A percentile compares a stretch with the other conserved stretches of the same genome.
Conservation (phyloP, 2,797 vertebrate species). For the Margarornis squamiger region DNA sequence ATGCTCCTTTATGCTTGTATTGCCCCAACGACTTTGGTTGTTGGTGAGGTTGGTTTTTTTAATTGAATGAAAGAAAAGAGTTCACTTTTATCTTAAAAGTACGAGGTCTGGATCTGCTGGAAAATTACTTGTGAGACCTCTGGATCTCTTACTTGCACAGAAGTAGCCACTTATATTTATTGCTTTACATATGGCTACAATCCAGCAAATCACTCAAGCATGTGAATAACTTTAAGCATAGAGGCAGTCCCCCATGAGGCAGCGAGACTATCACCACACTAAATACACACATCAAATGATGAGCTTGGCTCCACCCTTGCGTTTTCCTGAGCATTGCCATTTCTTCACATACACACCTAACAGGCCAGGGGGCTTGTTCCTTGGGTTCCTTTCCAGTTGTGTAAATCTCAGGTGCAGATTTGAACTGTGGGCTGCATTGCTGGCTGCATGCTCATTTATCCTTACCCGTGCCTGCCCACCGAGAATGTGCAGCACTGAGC, state of each 20-base stretch:
- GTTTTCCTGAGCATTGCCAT: not conserved
- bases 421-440: not conserved
- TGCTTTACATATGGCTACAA: conserved; percentile 57
- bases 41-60: not conserved
- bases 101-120: not conserved
- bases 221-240: conserved; percentile 32
- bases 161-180: conserved; percentile 65
- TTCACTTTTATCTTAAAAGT: not conserved
- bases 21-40: not conserved
- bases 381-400: not conserved
- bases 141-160: conserved; percentile 36
- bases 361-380: not conserved
- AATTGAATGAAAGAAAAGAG: not conserved
- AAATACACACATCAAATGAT: conserved; percentile 3
- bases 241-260: conserved; percentile 14
- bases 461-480: not conserved
- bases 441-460: not conserved
- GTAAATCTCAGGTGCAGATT: not conserved
- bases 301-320: not conserved
- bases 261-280: not conserved
- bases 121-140: conserved; percentile 45
- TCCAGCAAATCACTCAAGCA: conserved; percentile 58
- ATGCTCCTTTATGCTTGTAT: not conserved
- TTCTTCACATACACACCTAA: not conserved
- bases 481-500: not conserved